Conservation (phyloP, 1,140 invertebrate genomes). For the Penaeus indicus region DNA sequence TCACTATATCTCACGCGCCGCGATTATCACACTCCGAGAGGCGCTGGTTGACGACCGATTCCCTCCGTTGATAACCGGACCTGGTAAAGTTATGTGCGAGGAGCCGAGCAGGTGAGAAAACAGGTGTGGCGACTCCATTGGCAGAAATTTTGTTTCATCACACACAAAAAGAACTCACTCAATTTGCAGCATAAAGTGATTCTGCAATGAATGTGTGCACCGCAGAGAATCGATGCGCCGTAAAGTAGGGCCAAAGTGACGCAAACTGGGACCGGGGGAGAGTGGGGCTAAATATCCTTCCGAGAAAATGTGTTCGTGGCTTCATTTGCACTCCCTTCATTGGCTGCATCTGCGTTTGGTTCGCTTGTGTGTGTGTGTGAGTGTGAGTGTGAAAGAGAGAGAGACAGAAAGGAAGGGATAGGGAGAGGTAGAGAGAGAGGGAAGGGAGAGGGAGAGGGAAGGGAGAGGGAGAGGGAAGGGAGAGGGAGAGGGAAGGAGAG, state of each 20-base stretch:
- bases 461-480: not conserved
- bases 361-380: not conserved
- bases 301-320: not conserved
- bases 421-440: not conserved
- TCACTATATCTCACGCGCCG: too few species aligned
- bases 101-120: too few species aligned
- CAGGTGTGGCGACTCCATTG: slow-evolving; percentile 4
- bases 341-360: not conserved
- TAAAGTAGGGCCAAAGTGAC: slow-evolving; percentile 10
- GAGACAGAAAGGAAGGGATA: not conserved
- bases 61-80: too few species aligned
- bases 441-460: not conserved
- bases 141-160: slow-evolving; percentile 11
- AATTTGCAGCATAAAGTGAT: slow-evolving; percentile 28
- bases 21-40: too few species aligned
- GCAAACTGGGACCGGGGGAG: not conserved
- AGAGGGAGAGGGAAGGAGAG: not conserved
- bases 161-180: not conserved
- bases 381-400: too few species aligned
- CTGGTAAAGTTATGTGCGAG: too few species aligned
- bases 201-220: not conserved
- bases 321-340: not conserved
- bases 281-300: not conserved
- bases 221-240: slow-evolving; percentile 1
- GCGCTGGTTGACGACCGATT: too few species aligned